phyloP scores from a whole-genome alignment of 2,888 invertebrate species.

The Euphydryas editha region DNA sequence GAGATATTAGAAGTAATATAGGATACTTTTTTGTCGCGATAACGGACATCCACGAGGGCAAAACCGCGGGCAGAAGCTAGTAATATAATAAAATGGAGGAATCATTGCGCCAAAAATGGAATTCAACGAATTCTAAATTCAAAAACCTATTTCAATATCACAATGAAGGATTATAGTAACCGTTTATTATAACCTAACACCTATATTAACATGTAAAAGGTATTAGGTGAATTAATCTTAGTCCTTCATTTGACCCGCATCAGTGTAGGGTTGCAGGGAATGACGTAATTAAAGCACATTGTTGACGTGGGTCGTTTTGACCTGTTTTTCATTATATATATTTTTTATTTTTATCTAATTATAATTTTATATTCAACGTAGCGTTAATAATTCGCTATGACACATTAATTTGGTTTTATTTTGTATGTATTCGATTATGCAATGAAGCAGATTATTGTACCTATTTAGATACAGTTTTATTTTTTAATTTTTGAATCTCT shows the following conservation, averaged over 20 bases:
- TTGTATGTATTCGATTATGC: not conserved
- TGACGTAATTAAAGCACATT: slow-evolving; percentile 36
- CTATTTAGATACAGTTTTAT: too few species aligned
- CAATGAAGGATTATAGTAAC: not conserved
- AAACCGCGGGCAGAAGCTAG: too few species aligned
- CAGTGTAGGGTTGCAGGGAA: slow-evolving; percentile 17
- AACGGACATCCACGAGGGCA: too few species aligned
- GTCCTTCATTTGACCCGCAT: slow-evolving; percentile 37
- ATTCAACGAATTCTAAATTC: not conserved
- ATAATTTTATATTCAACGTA: not conserved
- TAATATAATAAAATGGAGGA: too few species aligned
- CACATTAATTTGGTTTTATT: not conserved
- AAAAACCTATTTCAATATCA: not conserved
- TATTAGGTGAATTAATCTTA: slow-evolving; percentile 26
- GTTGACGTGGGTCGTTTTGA: slow-evolving; percentile 32
- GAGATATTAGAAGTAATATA: too few species aligned
- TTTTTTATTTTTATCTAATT: slow-evolving; percentile 7
- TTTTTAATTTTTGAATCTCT: too few species aligned
- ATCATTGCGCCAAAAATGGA: not conserved
- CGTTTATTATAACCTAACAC: not conserved
- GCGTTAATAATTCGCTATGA: not conserved
- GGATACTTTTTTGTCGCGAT: too few species aligned
- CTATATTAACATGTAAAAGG: slow-evolving; percentile 8
- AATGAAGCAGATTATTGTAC: not conserved
- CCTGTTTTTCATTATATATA: slow-evolving; percentile 15